Base-by-base conservation (phyloP, 1,140 invertebrate genomes). In the Drosophila pandora region DNA sequence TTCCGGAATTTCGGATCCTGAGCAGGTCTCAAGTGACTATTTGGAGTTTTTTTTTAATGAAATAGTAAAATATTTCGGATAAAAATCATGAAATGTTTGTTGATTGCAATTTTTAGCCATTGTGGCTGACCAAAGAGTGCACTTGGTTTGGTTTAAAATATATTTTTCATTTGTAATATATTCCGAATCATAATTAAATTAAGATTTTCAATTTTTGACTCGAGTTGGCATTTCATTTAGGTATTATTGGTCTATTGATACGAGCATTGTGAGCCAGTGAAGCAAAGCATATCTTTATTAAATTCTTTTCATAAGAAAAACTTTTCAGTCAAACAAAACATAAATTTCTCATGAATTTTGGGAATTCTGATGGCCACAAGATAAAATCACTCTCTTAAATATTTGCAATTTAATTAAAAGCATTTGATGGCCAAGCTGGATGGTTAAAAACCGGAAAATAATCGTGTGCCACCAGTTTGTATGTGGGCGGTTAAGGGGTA, bases 1-100 rank as follows among this genome's bases (percentile, higher is more conserved):
- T 93, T 94, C 61, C 95, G 94, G 50, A 97, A 91, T 53, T 93
- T 92, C 17, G 94, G 90, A 83, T 96, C 94, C n/a, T 94, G 61
- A 0, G 90, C 78, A 21, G 92, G 89, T 7, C 91, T 88, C 2
- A 85, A 49, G 32, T 90, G 61, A 1, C 85, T 89, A 45, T 13
- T 28, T 30, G 21, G 0, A 8, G 7, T 9, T 8, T 32, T 32
- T 32, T 32, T 32, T 28, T 6, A 6, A 28, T 28, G 25, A 28
- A 28, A 28, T 28, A 28, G 7, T 28, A 28, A 28, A 28, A 28
- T 7, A 28, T 28, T 28, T 28, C 1, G 25, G 25, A 28, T 28
- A 28, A 17, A 17, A 17, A 17, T 17, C 17, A 17, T 17, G 17
- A 17, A 17, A 17, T 17, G 17, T 64, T 76, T 53, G 64, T 68